Evolutionary conservation across 64 coral and sea anemone species (phyloP).

Genomic region (Stylophora pistillata): DNA sequence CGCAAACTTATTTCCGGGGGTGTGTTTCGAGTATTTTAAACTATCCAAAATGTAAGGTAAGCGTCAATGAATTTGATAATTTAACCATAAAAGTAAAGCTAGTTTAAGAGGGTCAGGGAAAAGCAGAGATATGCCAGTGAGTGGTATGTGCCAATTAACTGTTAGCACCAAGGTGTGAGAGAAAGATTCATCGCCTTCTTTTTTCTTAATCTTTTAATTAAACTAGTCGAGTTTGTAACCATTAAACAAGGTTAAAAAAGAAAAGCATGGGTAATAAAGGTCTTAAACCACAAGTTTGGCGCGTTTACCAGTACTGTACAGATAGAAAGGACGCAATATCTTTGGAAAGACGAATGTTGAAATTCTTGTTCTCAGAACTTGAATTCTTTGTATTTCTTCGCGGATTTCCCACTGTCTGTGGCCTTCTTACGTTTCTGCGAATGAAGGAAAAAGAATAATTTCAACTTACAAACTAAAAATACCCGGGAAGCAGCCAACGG

Average conservation of each 20-base stretch:
- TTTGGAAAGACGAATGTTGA: not conserved
- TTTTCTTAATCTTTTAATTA: not conserved
- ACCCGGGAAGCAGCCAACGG: not conserved
- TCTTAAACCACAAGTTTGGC: slow-evolving; percentile 8
- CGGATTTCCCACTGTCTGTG: slow-evolving; percentile 98
- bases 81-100: not conserved
- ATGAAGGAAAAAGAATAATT: not conserved
- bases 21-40: not conserved
- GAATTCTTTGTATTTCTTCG: slow-evolving; percentile 99
- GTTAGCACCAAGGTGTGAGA: not conserved
- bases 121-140: not conserved
- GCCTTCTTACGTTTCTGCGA: slow-evolving; percentile 97
- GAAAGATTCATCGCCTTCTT: not conserved
- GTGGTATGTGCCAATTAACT: not conserved
- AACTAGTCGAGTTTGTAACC: not conserved
- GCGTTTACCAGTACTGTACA: not conserved
- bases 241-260: not conserved
- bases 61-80: not conserved
- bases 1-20: not conserved
- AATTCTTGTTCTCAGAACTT: slow-evolving; percentile 67
- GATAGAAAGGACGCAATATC: not conserved
- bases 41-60: not conserved
- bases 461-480: not conserved
- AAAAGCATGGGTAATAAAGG: slow-evolving; percentile 15
- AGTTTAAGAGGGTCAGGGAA: too few relatives aligned